Base-by-base conservation (phyloP, 2,113 vertebrate genomes). In the Columba janthina region DNA sequence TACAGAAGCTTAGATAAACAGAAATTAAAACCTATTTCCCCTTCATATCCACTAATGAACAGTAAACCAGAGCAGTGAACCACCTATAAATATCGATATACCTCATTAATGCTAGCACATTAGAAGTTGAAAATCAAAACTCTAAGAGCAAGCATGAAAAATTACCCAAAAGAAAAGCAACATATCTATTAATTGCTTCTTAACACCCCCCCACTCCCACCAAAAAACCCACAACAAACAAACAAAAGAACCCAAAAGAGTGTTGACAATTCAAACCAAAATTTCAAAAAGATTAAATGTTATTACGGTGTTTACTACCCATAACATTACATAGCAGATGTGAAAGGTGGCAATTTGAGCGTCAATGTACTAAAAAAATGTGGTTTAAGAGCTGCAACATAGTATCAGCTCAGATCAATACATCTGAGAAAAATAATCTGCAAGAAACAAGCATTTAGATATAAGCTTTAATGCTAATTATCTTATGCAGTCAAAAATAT, bases 301-400 rank as follows among this genome's bases (percentile, higher is more conserved):
- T 32, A 15, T 62, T 42, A 28, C 1, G 0, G 42, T 73, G 16
- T 64, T 85, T 42, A 16, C 28, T 85, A 5, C 6, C 13, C 22
- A 16, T 73, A 46, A 67, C 19, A 42, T 11, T 8, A 86, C 24
- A 21, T 1, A 71, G 13, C 10, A 77, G 51, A 81, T 36, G 10
- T 50, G 32, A 57, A 87, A 81, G 22, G 24, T 2, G 0, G 22
- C 14, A n/a, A 29, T 70, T 44, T 44, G 42, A 44, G 66, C 6
- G 16, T 40, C 11, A 40, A 4, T 1, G 0, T 20, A 4, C 32
- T 34, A 26, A 8, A 40, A 46, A 29, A 9, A 46, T 4, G 18
- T 46, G 44, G 15, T 44, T 44, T 11, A 71, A 57, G 12, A 71
- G 3, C 16, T 58, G 12, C 22, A 75, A 7, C 17, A 10, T 32